phyloP scores from a whole-genome alignment of 2,113 vertebrate species.

The Mus musculus region DNA sequence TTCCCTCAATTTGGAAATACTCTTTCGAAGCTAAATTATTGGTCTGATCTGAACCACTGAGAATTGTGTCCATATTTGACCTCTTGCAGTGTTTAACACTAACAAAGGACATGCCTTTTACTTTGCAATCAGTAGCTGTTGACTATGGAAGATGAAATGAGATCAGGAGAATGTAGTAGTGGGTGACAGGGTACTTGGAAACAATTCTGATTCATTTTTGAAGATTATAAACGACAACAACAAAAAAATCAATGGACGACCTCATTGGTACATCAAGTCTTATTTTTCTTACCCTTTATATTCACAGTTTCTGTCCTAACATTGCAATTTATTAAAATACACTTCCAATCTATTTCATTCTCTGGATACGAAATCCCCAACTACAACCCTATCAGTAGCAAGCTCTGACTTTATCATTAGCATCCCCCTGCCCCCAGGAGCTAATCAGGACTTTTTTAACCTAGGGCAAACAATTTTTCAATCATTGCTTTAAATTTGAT shows the following conservation, averaged over 20 bases:
- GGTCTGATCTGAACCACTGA: not conserved
- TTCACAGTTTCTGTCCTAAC: not conserved
- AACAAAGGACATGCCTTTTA: not conserved
- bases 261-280: not conserved
- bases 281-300: not conserved
- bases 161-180: not conserved
- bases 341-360: constrained; percentile 36
- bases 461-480: constrained; percentile 74
- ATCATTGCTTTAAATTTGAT: constrained; percentile 73
- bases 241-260: not conserved
- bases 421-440: not conserved
- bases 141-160: not conserved
- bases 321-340: not conserved
- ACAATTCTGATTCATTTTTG: not conserved
- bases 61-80: not conserved
- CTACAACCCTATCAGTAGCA: not conserved
- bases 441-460: constrained; percentile 61
- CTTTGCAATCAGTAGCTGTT: not conserved
- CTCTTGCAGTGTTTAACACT: not conserved
- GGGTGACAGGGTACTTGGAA: not conserved
- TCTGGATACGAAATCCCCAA: constrained; percentile 1
- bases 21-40: not conserved
- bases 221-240: not conserved
- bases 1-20: not conserved
- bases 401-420: not conserved